These are phyloP conservation scores for Thunnus maccoyii DNA, from an alignment of 2,113 vertebrate genomes.

Conservation along the genomic window DNA sequence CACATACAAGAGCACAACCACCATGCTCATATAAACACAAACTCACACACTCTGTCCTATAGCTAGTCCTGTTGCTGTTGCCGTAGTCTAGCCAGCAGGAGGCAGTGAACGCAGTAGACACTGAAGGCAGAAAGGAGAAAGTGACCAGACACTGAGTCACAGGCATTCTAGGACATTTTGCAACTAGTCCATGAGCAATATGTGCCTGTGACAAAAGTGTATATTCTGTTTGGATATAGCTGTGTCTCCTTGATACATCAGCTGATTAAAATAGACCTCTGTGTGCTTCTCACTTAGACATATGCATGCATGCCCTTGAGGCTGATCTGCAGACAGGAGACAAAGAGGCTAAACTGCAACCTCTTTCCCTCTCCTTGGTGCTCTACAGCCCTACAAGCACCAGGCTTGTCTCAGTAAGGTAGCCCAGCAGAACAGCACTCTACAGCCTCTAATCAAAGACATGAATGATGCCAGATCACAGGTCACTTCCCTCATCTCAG, in stretches of 20 bases:
- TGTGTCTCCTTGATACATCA: constrained; percentile 2
- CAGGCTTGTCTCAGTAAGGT: constrained; percentile 79
- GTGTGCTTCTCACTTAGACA: background rate
- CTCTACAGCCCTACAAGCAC: constrained; percentile 75
- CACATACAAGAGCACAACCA: constrained; percentile 29
- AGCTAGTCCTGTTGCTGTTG: constrained; percentile 29
- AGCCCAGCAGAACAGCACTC: constrained; percentile 74
- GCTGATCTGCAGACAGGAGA: constrained; percentile 45
- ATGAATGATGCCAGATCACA: constrained; percentile 38
- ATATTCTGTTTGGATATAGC: background rate
- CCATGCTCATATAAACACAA: background rate
- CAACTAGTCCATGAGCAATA: constrained; percentile 64
- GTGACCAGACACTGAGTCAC: constrained; percentile 69
- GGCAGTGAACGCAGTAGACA: constrained; percentile 1
- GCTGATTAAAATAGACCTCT: constrained; percentile 9
- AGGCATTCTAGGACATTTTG: constrained; percentile 70
- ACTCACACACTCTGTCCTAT: constrained; percentile 11
- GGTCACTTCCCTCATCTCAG: constrained; percentile 63
- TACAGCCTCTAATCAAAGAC: background rate
- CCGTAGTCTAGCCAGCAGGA: constrained; percentile 53
- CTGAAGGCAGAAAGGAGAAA: constrained; percentile 34
- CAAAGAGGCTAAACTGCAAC: constrained; percentile 70
- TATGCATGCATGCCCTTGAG: constrained; percentile 40
- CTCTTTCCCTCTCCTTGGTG: constrained; percentile 77
- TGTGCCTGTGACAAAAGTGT: too few species aligned